A percentile compares a stretch with the other conserved stretches of the same genome.
These are phyloP conservation scores for Amorpha juglandis DNA, from an alignment of 2,888 invertebrate genomes.

Conservation along the genomic window DNA sequence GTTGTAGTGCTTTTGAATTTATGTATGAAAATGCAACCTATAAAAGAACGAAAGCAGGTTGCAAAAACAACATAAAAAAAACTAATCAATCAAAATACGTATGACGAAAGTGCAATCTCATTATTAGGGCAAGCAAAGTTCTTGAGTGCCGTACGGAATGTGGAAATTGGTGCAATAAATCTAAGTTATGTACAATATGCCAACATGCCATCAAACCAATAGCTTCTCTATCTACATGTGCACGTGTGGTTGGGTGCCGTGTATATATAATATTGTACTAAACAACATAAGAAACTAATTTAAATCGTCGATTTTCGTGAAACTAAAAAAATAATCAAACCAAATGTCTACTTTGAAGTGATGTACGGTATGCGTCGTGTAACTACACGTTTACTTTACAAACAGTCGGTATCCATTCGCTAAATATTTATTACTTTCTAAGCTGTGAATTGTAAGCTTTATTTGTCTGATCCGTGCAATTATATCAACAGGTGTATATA, in stretches of 20 bases:
- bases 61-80: slow-evolving; percentile 73
- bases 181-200: slow-evolving; percentile 26
- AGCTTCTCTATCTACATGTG: slow-evolving; percentile 23
- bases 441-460: slow-evolving; percentile 28
- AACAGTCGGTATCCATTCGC: slow-evolving; percentile 31
- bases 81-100: slow-evolving; percentile 45
- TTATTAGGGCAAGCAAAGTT: slow-evolving; percentile 53
- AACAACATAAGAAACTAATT: slow-evolving; percentile 17
- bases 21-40: slow-evolving; percentile 86
- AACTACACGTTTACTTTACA: slow-evolving; percentile 36
- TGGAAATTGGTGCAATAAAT: slow-evolving; percentile 24
- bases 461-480: slow-evolving; percentile 2
- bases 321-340: slow-evolving; percentile 23
- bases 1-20: slow-evolving; percentile 69
- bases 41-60: slow-evolving; percentile 85
- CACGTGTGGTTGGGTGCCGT: slow-evolving; percentile 5
- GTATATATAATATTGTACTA: no score
- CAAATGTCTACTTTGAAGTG: slow-evolving; percentile 29
- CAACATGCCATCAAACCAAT: slow-evolving; percentile 32
- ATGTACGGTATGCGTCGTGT: slow-evolving; percentile 35
- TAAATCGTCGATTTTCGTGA: slow-evolving; percentile 2
- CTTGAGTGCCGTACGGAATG: slow-evolving; percentile 35
- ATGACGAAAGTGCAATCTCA: slow-evolving; percentile 41
- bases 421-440: slow-evolving; percentile 33
- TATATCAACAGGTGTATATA: background rate